These are phyloP conservation scores for Mormyrus iriodes DNA, from an alignment of 2,113 vertebrate species.

Conservation along the genomic window DNA sequence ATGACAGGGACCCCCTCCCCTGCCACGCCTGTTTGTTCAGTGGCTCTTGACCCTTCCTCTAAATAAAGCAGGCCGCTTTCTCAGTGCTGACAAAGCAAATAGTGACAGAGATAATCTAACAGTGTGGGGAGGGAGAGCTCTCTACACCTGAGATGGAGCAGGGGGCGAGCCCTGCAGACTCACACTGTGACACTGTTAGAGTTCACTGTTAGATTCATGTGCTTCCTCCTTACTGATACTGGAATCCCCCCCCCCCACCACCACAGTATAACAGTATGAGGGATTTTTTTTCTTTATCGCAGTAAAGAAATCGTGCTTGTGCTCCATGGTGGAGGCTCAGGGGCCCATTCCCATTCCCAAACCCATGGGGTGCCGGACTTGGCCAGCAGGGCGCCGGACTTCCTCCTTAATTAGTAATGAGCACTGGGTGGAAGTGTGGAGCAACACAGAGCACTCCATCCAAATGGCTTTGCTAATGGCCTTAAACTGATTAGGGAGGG, in stretches of 20 bases:
- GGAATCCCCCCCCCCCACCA: background rate
- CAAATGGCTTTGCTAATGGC: conserved; percentile 32
- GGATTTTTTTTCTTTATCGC: background rate
- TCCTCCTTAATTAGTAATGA: conserved; percentile 36
- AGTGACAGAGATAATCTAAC: background rate
- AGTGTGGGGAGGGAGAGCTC: too few relatives aligned
- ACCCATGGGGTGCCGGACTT: background rate
- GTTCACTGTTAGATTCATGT: background rate
- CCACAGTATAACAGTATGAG: background rate
- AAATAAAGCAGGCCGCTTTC: conserved; percentile 8
- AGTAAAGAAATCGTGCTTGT: background rate
- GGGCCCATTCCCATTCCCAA: background rate
- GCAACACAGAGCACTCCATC: conserved; percentile 31
- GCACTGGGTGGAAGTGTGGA: conserved; percentile 23
- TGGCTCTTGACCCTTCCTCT: conserved; percentile 13
- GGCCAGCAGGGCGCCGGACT: conserved; percentile 30
- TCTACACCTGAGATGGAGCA: background rate
- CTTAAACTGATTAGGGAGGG: conserved; percentile 14
- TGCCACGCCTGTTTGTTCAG: background rate
- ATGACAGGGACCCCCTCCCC: background rate
- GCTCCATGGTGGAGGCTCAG: background rate
- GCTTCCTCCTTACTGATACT: background rate
- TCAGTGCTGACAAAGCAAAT: background rate
- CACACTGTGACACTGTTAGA: background rate
- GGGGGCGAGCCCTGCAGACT: background rate